Conservation (phyloP, 2,797 vertebrate species). For the Psittacula echo region DNA sequence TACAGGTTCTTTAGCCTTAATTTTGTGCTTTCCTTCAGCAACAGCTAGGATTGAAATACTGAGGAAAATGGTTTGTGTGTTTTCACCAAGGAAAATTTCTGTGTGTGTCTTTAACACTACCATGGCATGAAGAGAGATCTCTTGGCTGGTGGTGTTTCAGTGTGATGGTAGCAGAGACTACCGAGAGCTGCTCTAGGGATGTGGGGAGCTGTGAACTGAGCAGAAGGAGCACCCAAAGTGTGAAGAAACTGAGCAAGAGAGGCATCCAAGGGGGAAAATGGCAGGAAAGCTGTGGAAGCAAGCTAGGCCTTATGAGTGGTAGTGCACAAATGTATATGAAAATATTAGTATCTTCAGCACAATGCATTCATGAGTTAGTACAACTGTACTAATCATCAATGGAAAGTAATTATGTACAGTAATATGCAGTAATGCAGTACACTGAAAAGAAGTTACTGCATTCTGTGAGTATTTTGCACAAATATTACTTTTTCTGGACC, state of each 20-base stretch:
- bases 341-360: not conserved
- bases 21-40: not conserved
- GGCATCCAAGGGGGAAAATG: not conserved
- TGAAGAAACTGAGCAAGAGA: not conserved
- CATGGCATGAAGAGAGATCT: not conserved
- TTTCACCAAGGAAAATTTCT: not conserved
- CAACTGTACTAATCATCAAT: not conserved
- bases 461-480: not conserved
- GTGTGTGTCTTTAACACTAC: not conserved
- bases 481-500: not conserved
- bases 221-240: not conserved
- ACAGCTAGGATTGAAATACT: not conserved
- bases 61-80: not conserved
- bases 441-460: not conserved
- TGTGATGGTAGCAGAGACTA: not conserved
- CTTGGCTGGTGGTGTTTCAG: not conserved
- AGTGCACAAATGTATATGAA: not conserved
- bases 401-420: not conserved
- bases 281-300: not conserved
- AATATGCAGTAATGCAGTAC: not conserved
- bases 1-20: not conserved
- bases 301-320: not conserved
- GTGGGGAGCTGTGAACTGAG: not conserved
- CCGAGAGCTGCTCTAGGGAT: not conserved
- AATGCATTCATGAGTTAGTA: not conserved